Base-by-base conservation (phyloP, 2,113 vertebrate species). In the Emydocephalus ijimae region DNA sequence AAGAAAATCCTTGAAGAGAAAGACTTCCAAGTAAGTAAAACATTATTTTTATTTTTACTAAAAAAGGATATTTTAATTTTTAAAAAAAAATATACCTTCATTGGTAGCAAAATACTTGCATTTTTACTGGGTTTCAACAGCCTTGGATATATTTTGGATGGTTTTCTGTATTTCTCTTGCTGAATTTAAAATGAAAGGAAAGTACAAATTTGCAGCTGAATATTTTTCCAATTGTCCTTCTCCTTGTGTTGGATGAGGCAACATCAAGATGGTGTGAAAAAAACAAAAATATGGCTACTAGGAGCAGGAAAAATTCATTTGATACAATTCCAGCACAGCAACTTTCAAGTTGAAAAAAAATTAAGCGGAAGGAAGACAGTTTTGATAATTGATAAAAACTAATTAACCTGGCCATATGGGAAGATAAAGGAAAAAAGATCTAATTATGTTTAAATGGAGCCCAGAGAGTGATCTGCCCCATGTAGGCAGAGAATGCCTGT, bases 21-120 rank as follows among this genome's bases (percentile, higher is more conserved):
- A 98, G 98, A 99, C 95, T 99, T 99, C 96, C 99, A 99, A 97
- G 99, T 99, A 98, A 98, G 96, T 97, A 52, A 92, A 94, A 23
- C 7, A 52, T 12, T 2, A 26, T 52, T 29, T 59, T 89, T 55
- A n/a, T 7, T 55, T 89, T 39, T 1, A 69, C 11, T 14, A 87
- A 74, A 1, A 24, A 26, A 21, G 5, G 6, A 9, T 52, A 81
- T 34, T 2, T 39, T 24, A 57, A 43, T 3, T 20, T 59, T 52
- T 90, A 12, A 1, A 45, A 69, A 85, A 50, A 48, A 34, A 12
- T n/a, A 12, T n/a, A n/a, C 29, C 69, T 81, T 34, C 69, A 20
- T 39, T 81, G 39, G 34, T 20, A 21, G 69, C 6, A 81, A 34
- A 81, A 81, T 34, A 39, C 15, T 39, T 39, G 15, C 69, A 81